Evolutionary conservation across 1,140 invertebrate genomes (phyloP), one percentile per base, ranked within the genome.

Genomic region (Lepidurus arcticus): DNA sequence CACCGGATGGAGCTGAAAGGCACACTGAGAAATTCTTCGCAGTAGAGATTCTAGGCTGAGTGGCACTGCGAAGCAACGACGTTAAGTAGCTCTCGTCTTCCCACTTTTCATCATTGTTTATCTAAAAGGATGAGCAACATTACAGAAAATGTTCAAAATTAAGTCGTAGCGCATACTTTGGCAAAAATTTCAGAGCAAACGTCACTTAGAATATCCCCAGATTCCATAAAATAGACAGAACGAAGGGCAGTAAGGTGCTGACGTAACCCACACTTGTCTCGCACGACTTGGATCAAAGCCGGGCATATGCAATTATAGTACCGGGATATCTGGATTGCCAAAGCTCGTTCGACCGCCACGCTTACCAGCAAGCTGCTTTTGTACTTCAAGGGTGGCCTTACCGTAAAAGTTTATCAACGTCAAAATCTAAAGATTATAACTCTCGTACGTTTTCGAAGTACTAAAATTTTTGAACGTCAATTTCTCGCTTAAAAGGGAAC

Each of bases 211-310:
- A 89, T 82, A 80, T 90, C 88, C 45, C 89, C 90, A 74, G 84
- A 84, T 82, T 88, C 88, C 88, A 91, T 90, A 82, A 91, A 85
- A 81, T 88, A 90, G 79, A 90, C 83, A n/a, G 84, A 85, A 78
- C 86, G 85, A 81, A 89, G 84, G 76, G 87, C 82, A 65, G 85
- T 84, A 45, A 89, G 83, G 80, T 88, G 85, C 45, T 83, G 83
- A 45, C 86, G 86, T 7, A 89, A 80, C 81, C 86, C 85, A 78
- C 87, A 87, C 76, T 89, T 86, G 34, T 85, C 82, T 7, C 34
- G 26, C 13, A 78, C 26, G 16, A 73, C 73, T 11, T 75, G 34
- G 73, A 13, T 16, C 53, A 65, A 16, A 65, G 53, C 53, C 16
- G 53, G 53, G 3, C 53, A 65, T 21, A 65, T 8, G 21, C 53